phyloP scores from a whole-genome alignment of 2,888 invertebrate species.

The Sesia bembeciformis region DNA sequence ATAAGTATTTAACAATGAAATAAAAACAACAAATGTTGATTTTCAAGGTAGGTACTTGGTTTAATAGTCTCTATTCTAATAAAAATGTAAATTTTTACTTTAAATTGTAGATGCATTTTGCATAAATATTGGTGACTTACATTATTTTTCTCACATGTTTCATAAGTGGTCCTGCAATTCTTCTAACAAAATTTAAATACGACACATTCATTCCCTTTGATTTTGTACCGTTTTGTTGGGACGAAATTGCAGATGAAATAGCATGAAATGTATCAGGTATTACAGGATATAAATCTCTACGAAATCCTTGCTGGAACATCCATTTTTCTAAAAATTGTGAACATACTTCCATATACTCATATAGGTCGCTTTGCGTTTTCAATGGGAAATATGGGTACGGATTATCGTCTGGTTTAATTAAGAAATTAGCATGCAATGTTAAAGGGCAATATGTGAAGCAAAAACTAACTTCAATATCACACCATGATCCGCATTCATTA shows the following conservation, averaged over 20 bases:
- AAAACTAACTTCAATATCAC: slow-evolving; percentile 50
- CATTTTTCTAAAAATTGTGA: slow-evolving; percentile 53
- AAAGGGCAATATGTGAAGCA: slow-evolving; percentile 51
- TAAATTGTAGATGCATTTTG: not conserved
- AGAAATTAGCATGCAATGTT: slow-evolving; percentile 39
- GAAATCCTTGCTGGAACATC: slow-evolving; percentile 66
- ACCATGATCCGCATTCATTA: slow-evolving; percentile 40
- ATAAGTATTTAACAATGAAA: not conserved
- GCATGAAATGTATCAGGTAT: slow-evolving; percentile 61
- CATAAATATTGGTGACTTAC: slow-evolving; percentile 24
- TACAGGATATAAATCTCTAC: slow-evolving; percentile 54
- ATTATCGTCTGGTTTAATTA: slow-evolving; percentile 31
- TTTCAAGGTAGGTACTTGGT: not conserved
- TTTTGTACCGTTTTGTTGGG: slow-evolving; percentile 31
- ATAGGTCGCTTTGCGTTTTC: slow-evolving; percentile 29
- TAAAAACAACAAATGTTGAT: not conserved
- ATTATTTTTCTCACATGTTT: slow-evolving; percentile 47
- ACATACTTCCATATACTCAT: slow-evolving; percentile 43
- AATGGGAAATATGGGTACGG: slow-evolving; percentile 57
- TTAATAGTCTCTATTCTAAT: not conserved
- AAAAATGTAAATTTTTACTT: not conserved
- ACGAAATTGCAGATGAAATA: slow-evolving; percentile 37
- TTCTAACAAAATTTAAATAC: slow-evolving; percentile 49
- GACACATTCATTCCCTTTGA: slow-evolving; percentile 54
- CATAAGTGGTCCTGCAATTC: slow-evolving; percentile 59